A percentile compares a stretch with the other conserved stretches of the same genome.
These are phyloP conservation scores for Sclerurus mexicanus DNA, from an alignment of 2,113 vertebrate species.

Conservation along the genomic window DNA sequence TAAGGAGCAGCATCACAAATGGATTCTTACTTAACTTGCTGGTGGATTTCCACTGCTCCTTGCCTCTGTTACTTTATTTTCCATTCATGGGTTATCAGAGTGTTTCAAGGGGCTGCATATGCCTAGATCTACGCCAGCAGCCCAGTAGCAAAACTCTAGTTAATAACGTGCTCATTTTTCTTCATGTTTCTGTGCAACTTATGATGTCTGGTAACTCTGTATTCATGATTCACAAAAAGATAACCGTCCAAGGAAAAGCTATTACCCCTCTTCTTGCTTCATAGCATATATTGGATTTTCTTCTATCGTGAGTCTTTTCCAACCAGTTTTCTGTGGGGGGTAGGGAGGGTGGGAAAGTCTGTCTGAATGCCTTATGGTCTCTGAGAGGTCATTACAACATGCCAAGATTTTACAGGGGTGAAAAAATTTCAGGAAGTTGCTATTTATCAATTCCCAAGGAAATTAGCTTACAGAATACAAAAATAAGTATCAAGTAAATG, in stretches of 20 bases:
- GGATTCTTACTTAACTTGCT: neutral
- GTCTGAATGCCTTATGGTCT: neutral
- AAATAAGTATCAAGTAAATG: neutral
- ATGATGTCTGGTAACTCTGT: neutral
- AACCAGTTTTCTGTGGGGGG: neutral
- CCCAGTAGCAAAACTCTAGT: neutral
- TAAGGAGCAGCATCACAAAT: neutral
- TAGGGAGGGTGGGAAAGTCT: neutral
- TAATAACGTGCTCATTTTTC: neutral
- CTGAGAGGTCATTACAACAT: neutral
- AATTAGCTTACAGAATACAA: slow-evolving; percentile 15
- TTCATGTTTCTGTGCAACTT: neutral
- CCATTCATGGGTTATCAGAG: neutral
- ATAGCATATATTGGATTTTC: neutral
- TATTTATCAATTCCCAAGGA: slow-evolving; percentile 45
- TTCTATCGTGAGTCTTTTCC: neutral
- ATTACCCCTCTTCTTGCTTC: neutral
- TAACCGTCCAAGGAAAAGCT: neutral
- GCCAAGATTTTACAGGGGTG: slow-evolving; percentile 12
- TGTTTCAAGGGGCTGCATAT: neutral
- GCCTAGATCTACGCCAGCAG: neutral
- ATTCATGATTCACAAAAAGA: neutral
- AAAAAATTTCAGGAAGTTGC: slow-evolving; percentile 34
- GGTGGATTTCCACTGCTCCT: neutral
- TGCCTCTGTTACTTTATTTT: neutral